Base-by-base conservation (phyloP, 2,113 vertebrate species). In the Columba livia region DNA sequence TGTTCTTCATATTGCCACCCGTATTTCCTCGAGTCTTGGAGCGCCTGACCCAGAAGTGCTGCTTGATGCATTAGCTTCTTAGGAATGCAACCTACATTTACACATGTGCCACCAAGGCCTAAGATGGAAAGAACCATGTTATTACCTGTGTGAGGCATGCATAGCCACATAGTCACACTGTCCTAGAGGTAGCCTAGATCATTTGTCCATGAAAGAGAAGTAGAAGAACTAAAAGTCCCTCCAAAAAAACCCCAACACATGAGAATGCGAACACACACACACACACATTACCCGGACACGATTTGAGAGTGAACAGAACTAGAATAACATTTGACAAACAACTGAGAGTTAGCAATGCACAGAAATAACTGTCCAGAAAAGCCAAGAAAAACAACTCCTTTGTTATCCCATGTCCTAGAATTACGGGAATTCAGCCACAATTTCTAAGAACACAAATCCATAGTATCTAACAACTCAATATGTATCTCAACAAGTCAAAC, bases 61-160 rank as follows among this genome's bases (percentile, higher is more conserved):
- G 99, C 99, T 90, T 99, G 99, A 93, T 99, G 99, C 99, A 99
- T 99, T 94, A 99, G 88, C 89, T 99, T 99, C 98, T 99, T 99
- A 31, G 99, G 99, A 95, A 99, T 98, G 88, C 99, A 99, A 75
- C 99, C 99, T 14, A 99, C 99, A 19, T 99, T 99, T 48, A 99
- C 99, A 85, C 99, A 99, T 0, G 99, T 99, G 40, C 99, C 99
- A 12, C 99, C 99, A 9, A 99, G 98, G 87, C 99, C 99, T 99
- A 94, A 40, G 85, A 70, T 23, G 74, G 51, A 93, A 93, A 94
- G 31, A 77, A 71, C 1, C 26, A 31, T 1, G 4, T 92, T 72
- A 90, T 54, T 84, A 66, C 34, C 24, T 54, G 21, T 9, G 32
- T 57, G 61, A 95, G 11, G 53, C 36, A 57, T 3, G 13, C 32